A percentile compares a stretch with the other conserved stretches of the same genome.
Evolutionary conservation across 2,113 vertebrate species (phyloP).

Genomic region (Serilophus lunatus): DNA sequence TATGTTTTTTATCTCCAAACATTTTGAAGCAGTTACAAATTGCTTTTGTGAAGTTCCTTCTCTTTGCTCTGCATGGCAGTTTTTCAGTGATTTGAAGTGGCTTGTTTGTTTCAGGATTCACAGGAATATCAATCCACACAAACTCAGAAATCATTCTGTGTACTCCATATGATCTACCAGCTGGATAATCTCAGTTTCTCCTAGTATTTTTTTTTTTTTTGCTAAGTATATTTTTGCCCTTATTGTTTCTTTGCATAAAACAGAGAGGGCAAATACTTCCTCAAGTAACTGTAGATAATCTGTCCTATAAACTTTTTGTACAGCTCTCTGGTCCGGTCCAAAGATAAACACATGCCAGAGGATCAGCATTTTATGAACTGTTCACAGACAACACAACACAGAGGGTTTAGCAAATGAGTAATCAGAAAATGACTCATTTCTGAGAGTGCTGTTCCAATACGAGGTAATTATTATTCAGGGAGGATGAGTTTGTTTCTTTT

Average conservation of each 20-base stretch:
- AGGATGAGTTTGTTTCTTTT: neutral
- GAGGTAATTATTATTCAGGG: neutral
- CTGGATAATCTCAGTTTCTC: neutral
- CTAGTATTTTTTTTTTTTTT: neutral
- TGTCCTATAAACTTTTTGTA: constrained; percentile 42
- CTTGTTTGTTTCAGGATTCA: neutral
- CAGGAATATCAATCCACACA: neutral
- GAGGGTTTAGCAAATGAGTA: neutral
- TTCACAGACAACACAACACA: neutral
- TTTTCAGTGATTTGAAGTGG: neutral
- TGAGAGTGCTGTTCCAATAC: neutral
- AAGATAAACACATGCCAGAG: constrained; percentile 45
- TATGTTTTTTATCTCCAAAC: neutral
- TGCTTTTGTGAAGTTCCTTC: neutral
- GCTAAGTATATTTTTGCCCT: neutral
- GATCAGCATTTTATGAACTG: constrained; percentile 14
- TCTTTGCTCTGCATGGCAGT: neutral
- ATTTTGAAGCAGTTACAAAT: neutral
- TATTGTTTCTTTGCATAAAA: neutral
- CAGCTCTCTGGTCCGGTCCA: constrained; percentile 1
- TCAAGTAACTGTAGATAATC: constrained; percentile 1
- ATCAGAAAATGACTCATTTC: neutral
- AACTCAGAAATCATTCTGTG: neutral
- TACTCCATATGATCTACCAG: neutral
- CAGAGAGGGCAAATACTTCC: neutral